Evolutionary conservation across 2,888 invertebrate species (phyloP).

Genomic region (Scaptomyza cyrtandrae): DNA sequence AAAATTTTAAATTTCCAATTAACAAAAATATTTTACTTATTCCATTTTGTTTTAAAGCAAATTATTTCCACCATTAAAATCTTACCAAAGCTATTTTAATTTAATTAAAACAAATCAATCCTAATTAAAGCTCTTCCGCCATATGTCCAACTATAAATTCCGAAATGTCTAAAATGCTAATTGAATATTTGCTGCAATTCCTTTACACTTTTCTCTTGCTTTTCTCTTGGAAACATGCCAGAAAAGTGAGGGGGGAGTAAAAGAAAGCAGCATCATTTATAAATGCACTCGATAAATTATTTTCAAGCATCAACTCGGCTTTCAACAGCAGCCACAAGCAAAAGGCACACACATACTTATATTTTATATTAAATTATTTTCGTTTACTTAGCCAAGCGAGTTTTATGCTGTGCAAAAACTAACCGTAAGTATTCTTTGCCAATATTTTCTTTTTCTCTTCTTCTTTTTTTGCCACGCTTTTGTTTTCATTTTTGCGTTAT

Average conservation of each 20-base stretch:
- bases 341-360: slow-evolving; percentile 12
- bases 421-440: slow-evolving; percentile 30
- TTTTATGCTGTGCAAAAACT: slow-evolving; percentile 42
- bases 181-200: slow-evolving; percentile 49
- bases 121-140: slow-evolving; percentile 13
- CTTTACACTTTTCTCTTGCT: background rate
- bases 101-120: background rate
- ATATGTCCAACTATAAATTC: slow-evolving; percentile 22
- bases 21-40: too few relatives aligned
- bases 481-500: slow-evolving; percentile 48
- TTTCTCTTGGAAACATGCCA: background rate
- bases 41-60: too few relatives aligned
- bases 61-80: too few relatives aligned
- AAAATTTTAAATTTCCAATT: too few relatives aligned
- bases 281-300: slow-evolving; percentile 78
- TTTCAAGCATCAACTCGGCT: slow-evolving; percentile 66
- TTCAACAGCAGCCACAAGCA: slow-evolving; percentile 58
- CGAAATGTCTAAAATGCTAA: slow-evolving; percentile 22
- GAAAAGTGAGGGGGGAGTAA: background rate
- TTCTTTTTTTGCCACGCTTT: slow-evolving; percentile 21
- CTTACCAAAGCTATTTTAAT: too few relatives aligned
- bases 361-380: slow-evolving; percentile 63
- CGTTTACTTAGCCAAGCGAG: slow-evolving; percentile 55
- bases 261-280: slow-evolving; percentile 68
- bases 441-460: slow-evolving; percentile 12